A percentile compares a stretch with the other conserved stretches of the same genome.
These are phyloP conservation scores for Coleophora flavipennella DNA, from an alignment of 2,888 invertebrate species.

Conservation along the genomic window DNA sequence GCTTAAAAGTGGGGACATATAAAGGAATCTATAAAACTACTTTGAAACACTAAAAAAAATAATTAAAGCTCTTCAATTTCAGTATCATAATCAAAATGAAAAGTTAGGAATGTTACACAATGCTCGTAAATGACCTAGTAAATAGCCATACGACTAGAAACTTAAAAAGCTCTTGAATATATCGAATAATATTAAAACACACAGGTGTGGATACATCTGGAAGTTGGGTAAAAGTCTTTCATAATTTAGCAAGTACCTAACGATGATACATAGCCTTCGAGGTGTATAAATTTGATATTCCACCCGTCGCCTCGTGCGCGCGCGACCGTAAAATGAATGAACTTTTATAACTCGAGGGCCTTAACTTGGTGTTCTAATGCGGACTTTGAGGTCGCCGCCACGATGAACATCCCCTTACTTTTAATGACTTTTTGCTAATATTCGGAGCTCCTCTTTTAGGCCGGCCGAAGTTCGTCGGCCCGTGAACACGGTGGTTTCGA, in stretches of 20 bases:
- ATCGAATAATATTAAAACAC: no score
- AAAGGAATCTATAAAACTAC: no score
- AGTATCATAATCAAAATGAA: no score
- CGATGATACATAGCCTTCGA: not conserved
- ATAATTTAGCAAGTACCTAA: not conserved
- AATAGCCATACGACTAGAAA: no score
- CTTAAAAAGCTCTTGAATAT: no score
- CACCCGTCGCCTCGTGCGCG: slow-evolving; percentile 31
- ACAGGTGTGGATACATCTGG: no score
- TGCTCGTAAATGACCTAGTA: no score
- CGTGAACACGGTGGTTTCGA: slow-evolving; percentile 35
- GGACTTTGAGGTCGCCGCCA: slow-evolving; percentile 55
- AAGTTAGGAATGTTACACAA: no score
- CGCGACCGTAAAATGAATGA: slow-evolving; percentile 70
- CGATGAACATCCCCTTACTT: slow-evolving; percentile 69
- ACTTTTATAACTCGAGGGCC: slow-evolving; percentile 66
- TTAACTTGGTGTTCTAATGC: slow-evolving; percentile 52
- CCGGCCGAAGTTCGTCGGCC: slow-evolving; percentile 38
- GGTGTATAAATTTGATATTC: slow-evolving; percentile 46
- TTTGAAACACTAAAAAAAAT: no score
- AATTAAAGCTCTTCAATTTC: no score
- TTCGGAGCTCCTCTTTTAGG: slow-evolving; percentile 46
- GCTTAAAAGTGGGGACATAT: no score
- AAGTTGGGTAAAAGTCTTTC: not conserved
- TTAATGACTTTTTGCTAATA: slow-evolving; percentile 73